Percentiles rank a stretch among this genome's conserved stretches.
Evolutionary conservation across 2,888 invertebrate species (phyloP).

Genomic region (Tupiocoris notatus): DNA sequence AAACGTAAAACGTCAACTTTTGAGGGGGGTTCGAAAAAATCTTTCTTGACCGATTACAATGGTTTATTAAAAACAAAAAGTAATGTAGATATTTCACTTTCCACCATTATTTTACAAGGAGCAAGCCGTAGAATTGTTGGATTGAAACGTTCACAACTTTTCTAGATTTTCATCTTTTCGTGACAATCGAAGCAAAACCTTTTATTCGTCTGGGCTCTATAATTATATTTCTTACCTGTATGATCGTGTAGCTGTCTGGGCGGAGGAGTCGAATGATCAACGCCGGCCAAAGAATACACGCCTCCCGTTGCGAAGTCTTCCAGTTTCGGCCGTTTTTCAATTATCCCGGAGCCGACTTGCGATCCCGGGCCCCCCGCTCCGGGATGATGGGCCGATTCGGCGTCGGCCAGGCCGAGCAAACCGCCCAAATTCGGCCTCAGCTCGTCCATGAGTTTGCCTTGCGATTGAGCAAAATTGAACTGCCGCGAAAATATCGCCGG

Average conservation of each 20-base stretch:
- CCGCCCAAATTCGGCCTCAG: conserved; percentile 80
- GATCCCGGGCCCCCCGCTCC: conserved; percentile 13
- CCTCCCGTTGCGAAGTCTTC: conserved; percentile 44
- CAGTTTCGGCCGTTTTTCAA: conserved; percentile 45
- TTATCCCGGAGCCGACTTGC: background rate
- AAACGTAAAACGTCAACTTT: too few species aligned
- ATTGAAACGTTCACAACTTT: too few species aligned
- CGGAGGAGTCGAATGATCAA: conserved; percentile 46
- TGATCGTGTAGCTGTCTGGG: conserved; percentile 48
- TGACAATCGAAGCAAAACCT: too few species aligned
- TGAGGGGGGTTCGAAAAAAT: too few species aligned
- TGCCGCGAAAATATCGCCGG: conserved; percentile 88
- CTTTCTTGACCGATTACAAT: too few species aligned
- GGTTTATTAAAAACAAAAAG: too few species aligned
- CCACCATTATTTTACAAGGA: too few species aligned
- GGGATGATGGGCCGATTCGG: conserved; percentile 35
- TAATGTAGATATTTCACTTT: too few species aligned
- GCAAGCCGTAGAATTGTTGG: too few species aligned
- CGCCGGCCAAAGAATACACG: conserved; percentile 39
- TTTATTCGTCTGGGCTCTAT: too few species aligned
- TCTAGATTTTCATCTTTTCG: too few species aligned
- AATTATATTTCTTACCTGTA: too few species aligned
- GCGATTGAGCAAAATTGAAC: conserved; percentile 54
- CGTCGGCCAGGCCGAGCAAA: conserved; percentile 66
- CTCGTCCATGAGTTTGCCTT: conserved; percentile 77